Evolutionary conservation across 2,888 invertebrate species (phyloP).

Genomic region (Aquatica leii): DNA sequence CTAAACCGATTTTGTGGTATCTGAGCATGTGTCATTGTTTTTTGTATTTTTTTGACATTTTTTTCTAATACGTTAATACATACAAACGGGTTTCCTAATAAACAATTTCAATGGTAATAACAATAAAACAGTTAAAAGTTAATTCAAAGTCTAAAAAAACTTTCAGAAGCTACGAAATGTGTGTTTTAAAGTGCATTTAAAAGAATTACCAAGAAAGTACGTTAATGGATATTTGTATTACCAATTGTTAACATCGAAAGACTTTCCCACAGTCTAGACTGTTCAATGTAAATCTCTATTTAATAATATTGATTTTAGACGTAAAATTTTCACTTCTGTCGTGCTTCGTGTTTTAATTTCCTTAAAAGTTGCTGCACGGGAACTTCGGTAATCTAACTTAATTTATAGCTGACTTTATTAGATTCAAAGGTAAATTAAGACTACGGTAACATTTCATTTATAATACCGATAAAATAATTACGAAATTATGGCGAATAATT

Average conservation of each 20-base stretch:
- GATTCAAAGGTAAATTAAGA: constrained; percentile 32
- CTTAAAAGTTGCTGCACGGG: constrained; percentile 36
- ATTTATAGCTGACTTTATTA: constrained; percentile 36
- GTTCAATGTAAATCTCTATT: constrained; percentile 26
- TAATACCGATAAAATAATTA: constrained; percentile 31
- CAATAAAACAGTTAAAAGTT: too few species aligned
- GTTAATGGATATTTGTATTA: background rate
- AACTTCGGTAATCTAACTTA: constrained; percentile 35
- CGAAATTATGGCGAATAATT: constrained; percentile 15
- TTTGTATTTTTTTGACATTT: too few species aligned
- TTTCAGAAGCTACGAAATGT: too few species aligned
- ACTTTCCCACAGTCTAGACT: constrained; percentile 15
- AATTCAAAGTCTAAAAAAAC: too few species aligned
- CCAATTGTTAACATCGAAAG: too few species aligned
- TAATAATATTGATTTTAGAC: constrained; percentile 32
- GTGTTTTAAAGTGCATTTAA: too few species aligned
- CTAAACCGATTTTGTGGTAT: too few species aligned
- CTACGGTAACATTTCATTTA: constrained; percentile 30
- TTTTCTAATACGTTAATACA: too few species aligned
- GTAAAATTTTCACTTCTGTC: constrained; percentile 33
- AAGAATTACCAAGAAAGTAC: background rate
- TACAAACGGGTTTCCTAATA: too few species aligned
- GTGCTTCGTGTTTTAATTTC: constrained; percentile 37
- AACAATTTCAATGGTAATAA: too few species aligned
- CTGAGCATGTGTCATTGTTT: too few species aligned